Percentiles rank a stretch among this genome's conserved stretches.
Conservation (phyloP, 2,888 invertebrate species). For the Caenorhabditis sp. region DNA sequence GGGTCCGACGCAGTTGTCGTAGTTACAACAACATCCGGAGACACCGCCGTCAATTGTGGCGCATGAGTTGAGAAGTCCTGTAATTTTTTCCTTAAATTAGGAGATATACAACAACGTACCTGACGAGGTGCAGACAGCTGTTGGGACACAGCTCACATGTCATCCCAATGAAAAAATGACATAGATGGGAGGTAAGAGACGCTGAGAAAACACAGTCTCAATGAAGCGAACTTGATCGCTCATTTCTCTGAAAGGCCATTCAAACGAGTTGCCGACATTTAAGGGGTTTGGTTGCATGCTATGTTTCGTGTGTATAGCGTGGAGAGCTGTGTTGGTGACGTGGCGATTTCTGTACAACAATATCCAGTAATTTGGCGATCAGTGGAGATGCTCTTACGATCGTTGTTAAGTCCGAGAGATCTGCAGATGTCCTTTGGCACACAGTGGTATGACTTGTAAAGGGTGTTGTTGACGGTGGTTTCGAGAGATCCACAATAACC, state of each 20-base stretch:
- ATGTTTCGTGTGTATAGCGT: conserved; percentile 22
- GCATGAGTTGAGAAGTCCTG: conserved; percentile 43
- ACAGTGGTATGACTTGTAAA: conserved; percentile 50
- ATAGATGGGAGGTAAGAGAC: conserved; percentile 41
- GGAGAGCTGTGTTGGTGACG: conserved; percentile 32
- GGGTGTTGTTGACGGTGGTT: conserved; percentile 18
- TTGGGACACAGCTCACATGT: conserved; percentile 49
- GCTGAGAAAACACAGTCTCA: conserved; percentile 16
- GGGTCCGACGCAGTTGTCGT: conserved; percentile 48
- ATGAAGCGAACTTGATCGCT: conserved; percentile 12
- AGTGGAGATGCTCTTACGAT: conserved; percentile 25
- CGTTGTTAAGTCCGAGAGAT: conserved; percentile 42
- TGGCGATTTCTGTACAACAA: conserved; percentile 50
- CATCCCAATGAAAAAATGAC: conserved; percentile 26
- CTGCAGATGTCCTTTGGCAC: conserved; percentile 42
- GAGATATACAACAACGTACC: conserved; percentile 14
- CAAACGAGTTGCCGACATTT: conserved; percentile 30
- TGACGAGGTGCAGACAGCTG: conserved; percentile 38
- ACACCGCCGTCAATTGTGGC: conserved; percentile 38
- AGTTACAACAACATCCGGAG: conserved; percentile 51
- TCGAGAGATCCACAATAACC: conserved; percentile 50
- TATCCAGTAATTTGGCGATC: conserved; percentile 38
- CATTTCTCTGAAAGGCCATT: too few species aligned
- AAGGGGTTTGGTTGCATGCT: conserved; percentile 19
- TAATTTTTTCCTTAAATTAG: neutral